phyloP scores from a whole-genome alignment of 1,140 invertebrate species.

The Tribolium madens region DNA sequence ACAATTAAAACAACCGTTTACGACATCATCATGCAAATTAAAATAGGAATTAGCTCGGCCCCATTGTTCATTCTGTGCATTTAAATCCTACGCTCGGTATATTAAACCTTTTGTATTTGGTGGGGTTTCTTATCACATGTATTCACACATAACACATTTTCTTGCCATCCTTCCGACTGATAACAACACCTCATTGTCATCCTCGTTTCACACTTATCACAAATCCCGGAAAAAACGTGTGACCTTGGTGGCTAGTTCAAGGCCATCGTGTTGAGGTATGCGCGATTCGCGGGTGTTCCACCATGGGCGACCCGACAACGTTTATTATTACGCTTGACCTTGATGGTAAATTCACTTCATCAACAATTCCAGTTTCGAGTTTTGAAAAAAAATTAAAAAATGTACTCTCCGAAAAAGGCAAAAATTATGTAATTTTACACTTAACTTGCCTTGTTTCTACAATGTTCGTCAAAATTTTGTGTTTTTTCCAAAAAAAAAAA shows the following conservation, averaged over 20 bases:
- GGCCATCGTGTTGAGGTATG: slow-evolving; percentile 22
- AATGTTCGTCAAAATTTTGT: too few species aligned
- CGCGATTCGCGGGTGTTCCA: slow-evolving; percentile 49
- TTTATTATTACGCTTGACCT: slow-evolving; percentile 18
- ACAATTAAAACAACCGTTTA: slow-evolving; percentile 36
- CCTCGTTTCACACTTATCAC: too few species aligned
- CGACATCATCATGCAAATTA: slow-evolving; percentile 32
- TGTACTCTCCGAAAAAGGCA: too few species aligned
- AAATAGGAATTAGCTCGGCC: slow-evolving; percentile 21
- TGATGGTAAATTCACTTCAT: slow-evolving; percentile 6
- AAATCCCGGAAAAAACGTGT: not conserved
- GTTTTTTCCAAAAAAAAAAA: too few species aligned
- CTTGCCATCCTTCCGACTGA: not conserved
- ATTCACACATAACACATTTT: not conserved
- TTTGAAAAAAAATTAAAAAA: too few species aligned
- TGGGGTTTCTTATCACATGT: not conserved
- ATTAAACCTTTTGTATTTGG: not conserved
- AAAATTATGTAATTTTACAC: too few species aligned
- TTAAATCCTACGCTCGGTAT: slow-evolving; percentile 2
- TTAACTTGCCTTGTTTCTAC: too few species aligned
- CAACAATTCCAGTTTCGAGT: not conserved
- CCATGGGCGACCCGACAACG: slow-evolving; percentile 38
- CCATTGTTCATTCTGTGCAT: slow-evolving; percentile 8
- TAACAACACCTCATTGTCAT: not conserved
- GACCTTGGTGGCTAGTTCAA: slow-evolving; percentile 19